Conservation (phyloP, 2,797 vertebrate species). For the Acipenser oxyrinchus region DNA sequence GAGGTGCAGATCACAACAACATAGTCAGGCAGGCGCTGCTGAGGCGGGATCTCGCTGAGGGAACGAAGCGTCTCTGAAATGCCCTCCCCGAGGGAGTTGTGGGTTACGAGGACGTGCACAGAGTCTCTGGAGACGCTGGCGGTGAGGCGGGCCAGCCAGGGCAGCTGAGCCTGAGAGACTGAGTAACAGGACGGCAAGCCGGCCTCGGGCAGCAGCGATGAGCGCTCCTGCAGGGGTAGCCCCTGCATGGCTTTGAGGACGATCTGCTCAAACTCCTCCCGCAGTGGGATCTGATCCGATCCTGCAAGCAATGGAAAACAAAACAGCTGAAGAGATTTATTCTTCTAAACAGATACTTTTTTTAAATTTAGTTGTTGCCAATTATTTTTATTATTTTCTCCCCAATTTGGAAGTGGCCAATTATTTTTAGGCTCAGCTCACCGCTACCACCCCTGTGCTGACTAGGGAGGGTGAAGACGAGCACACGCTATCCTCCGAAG, state of each 20-base stretch:
- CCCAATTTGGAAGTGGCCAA: too few relatives aligned
- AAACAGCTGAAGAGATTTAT: too few relatives aligned
- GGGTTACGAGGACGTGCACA: constrained; percentile 85
- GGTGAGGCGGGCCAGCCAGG: constrained; percentile 88
- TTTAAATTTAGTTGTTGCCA: too few relatives aligned
- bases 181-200: constrained; percentile 37
- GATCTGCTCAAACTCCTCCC: constrained; percentile 96
- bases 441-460: too few relatives aligned
- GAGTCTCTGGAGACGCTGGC: constrained; percentile 89
- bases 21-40: constrained; percentile 81
- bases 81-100: constrained; percentile 87
- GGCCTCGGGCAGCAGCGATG: constrained; percentile 53
- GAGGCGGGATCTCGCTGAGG: constrained; percentile 71
- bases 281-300: constrained; percentile 85
- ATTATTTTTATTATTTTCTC: too few relatives aligned
- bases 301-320: constrained; percentile 46
- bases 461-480: too few relatives aligned
- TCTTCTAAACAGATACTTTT: too few relatives aligned
- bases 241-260: constrained; percentile 82
- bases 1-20: constrained; percentile 85
- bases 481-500: too few relatives aligned
- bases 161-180: constrained; percentile 80
- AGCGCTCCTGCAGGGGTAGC: constrained; percentile 53
- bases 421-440: too few relatives aligned
- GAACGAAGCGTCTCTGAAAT: constrained; percentile 85